phyloP scores from a whole-genome alignment of 1,140 invertebrate species.

The Hylyphantes graminicola region DNA sequence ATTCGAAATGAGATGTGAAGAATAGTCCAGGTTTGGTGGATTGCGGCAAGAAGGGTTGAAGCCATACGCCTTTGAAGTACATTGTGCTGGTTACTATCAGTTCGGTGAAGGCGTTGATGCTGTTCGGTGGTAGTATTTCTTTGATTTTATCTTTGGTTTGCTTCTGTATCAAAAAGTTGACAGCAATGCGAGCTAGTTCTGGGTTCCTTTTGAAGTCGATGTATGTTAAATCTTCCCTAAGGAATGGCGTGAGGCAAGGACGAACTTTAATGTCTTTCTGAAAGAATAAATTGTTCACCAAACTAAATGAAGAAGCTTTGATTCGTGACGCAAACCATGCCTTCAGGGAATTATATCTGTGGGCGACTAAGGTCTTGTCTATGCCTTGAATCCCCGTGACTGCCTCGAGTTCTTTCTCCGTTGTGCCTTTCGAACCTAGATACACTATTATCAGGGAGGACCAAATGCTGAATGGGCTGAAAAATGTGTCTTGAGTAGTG shows the following conservation, averaged over 20 bases:
- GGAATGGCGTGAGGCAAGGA: constrained; percentile 25
- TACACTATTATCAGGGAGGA: constrained; percentile 62
- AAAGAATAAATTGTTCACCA: constrained; percentile 64
- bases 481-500: constrained; percentile 54
- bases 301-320: constrained; percentile 64
- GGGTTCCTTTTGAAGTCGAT: constrained; percentile 40
- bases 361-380: constrained; percentile 52
- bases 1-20: constrained; percentile 64
- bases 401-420: constrained; percentile 63
- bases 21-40: constrained; percentile 62
- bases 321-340: constrained; percentile 45
- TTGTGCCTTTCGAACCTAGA: constrained; percentile 65
- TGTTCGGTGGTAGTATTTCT: constrained; percentile 69
- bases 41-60: constrained; percentile 68
- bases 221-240: constrained; percentile 41
- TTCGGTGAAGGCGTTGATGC: constrained; percentile 62
- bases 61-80: constrained; percentile 67
- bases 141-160: constrained; percentile 78
- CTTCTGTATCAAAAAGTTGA: constrained; percentile 80
- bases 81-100: constrained; percentile 70
- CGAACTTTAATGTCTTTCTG: constrained; percentile 36
- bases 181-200: constrained; percentile 66
- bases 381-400: constrained; percentile 60
- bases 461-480: constrained; percentile 64
- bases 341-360: constrained; percentile 43